These are phyloP conservation scores for Chrysocyon brachyurus DNA, from an alignment of 2,797 vertebrate species.

Conservation along the genomic window DNA sequence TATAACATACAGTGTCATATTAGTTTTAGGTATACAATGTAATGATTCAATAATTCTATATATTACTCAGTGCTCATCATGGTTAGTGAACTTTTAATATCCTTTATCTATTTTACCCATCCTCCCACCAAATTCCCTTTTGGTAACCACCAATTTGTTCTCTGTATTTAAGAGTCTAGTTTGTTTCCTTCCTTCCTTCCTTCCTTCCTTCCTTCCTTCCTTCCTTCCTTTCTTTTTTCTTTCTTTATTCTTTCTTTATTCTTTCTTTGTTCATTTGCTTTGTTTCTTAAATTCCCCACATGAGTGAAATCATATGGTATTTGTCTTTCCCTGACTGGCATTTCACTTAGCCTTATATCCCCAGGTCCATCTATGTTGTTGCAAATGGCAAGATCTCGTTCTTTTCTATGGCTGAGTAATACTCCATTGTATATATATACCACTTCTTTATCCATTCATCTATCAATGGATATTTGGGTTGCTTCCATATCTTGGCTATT, in stretches of 20 bases:
- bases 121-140: not conserved
- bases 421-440: not conserved
- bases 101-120: not conserved
- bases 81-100: not conserved
- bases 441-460: not conserved
- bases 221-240: not conserved
- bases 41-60: not conserved
- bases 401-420: not conserved
- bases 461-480: not conserved
- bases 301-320: not conserved
- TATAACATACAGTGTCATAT: not conserved
- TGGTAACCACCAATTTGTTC: not conserved
- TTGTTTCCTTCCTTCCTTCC: not conserved
- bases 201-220: not conserved
- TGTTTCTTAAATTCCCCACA: not conserved
- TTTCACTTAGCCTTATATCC: not conserved
- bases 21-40: not conserved
- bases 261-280: not conserved
- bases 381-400: not conserved
- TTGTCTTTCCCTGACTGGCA: not conserved
- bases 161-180: not conserved
- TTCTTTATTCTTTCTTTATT: too few relatives aligned
- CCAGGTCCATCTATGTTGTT: not conserved
- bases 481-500: not conserved
- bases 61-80: not conserved